phyloP scores from a whole-genome alignment of 2,888 invertebrate species.

The Enchytraeus crypticus region DNA sequence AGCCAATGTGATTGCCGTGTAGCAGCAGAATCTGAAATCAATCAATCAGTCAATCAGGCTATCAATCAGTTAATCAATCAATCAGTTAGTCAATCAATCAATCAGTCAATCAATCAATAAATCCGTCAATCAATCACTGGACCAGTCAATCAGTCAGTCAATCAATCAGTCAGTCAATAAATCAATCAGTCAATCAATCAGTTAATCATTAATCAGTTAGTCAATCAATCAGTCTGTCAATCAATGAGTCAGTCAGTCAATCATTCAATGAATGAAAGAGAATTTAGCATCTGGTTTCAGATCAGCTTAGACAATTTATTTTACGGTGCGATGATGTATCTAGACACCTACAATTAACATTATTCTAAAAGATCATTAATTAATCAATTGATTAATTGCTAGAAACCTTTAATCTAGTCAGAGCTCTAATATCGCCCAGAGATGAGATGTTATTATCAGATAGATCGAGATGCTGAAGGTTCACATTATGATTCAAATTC shows the following conservation, averaged over 20 bases:
- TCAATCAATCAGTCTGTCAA: no score
- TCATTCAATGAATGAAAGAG: neutral
- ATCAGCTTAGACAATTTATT: neutral
- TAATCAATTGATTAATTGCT: neutral
- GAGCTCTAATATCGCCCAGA: slow-evolving; percentile 72
- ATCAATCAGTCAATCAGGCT: no score
- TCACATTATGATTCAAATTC: slow-evolving; percentile 70
- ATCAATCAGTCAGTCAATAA: no score
- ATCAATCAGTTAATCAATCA: no score
- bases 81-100: no score
- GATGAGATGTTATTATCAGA: slow-evolving; percentile 80
- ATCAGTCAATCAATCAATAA: no score
- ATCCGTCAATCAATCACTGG: no score
- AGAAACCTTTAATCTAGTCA: slow-evolving; percentile 71
- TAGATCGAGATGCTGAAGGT: slow-evolving; percentile 73
- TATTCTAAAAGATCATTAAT: neutral
- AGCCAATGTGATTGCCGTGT: slow-evolving; percentile 75
- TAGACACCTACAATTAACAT: neutral
- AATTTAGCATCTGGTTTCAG: neutral
- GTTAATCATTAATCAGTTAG: no score
- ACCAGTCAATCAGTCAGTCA: no score
- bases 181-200: no score
- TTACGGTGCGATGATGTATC: neutral
- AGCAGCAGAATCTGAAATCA: slow-evolving; percentile 66
- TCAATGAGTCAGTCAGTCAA: no score